Base-by-base conservation (phyloP, 2,113 vertebrate genomes). In the Halcyon senegalensis region DNA sequence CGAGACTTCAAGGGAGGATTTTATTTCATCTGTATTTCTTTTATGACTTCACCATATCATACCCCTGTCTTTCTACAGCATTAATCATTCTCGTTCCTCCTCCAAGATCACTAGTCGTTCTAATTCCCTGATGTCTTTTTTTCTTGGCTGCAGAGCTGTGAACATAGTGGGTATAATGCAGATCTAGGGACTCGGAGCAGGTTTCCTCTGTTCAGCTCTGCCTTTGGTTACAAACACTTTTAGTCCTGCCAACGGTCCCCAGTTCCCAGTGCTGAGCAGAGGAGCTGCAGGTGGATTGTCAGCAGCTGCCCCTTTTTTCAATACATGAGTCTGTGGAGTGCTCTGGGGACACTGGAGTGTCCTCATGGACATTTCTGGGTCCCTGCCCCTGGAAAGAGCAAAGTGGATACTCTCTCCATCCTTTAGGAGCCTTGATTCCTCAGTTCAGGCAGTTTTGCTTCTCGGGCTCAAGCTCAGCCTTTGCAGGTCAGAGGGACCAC, bases 1-100 rank as follows among this genome's bases (percentile, higher is more conserved):
- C 84, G 95, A 91, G 90, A 35, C 79, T 93, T 93, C 79, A 90
- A 93, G 83, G 90, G 59, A 93, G 87, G 87, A 69, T 92, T 94
- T 90, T 85, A 90, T 94, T 94, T 92, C 82, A 92, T 96, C 95
- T 84, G 78, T 92, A 80, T 87, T 96, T 77, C 93, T 94, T 90
- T 88, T 90, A 82, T 93, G 91, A 33, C 79, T 74, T 78, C 18
- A 8, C 90, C 75, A 11, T 64, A 50, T 73, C 93, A 78, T 46
- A 56, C 66, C 59, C 83, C 69, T 69, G 64, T 64, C 78, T 83
- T 78, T 81, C 74, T 21, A 7, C 46, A 64, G 59, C 84, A 87
- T 96, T 87, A 90, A 87, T 93, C 87, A 77, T 77, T 20, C 92
- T 24, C 7, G 4, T 81, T 73, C 87, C 83, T 68, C 63, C 87